phyloP scores from a whole-genome alignment of 1,140 invertebrate genomes.

The Patella vulgata region DNA sequence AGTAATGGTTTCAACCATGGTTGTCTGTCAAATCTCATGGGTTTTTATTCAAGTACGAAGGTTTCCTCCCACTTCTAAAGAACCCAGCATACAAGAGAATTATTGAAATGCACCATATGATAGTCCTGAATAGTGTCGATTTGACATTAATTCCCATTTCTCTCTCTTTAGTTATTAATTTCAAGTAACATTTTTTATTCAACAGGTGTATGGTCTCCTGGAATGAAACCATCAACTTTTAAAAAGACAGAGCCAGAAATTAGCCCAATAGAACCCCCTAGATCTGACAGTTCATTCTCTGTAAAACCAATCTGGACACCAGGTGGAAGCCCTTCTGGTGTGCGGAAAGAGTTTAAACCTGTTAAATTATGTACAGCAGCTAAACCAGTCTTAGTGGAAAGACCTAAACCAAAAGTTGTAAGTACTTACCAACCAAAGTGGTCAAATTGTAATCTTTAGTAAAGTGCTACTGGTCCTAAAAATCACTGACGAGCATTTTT shows the following conservation, averaged over 20 bases:
- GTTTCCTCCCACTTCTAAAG: too few relatives aligned
- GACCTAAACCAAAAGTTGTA: slow-evolving; percentile 8
- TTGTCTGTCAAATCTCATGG: too few relatives aligned
- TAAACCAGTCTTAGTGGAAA: slow-evolving; percentile 5
- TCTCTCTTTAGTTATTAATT: too few relatives aligned
- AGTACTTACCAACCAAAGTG: background rate
- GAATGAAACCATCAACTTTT: slow-evolving; percentile 24
- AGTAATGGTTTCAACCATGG: too few relatives aligned
- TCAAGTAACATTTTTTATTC: slow-evolving; percentile 9
- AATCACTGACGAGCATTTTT: too few relatives aligned
- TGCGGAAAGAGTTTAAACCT: slow-evolving; percentile 52
- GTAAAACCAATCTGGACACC: slow-evolving; percentile 52
- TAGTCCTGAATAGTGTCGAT: too few relatives aligned
- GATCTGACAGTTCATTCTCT: slow-evolving; percentile 28
- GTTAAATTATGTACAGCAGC: slow-evolving; percentile 40
- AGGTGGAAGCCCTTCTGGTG: slow-evolving; percentile 27
- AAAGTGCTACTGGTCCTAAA: too few relatives aligned
- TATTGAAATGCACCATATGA: too few relatives aligned
- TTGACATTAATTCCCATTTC: too few relatives aligned
- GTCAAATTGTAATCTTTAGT: too few relatives aligned
- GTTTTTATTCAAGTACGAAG: too few relatives aligned
- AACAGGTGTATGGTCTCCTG: slow-evolving; percentile 43
- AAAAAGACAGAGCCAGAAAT: slow-evolving; percentile 13
- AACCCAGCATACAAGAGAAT: too few relatives aligned
- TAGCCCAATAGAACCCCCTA: background rate